Base-by-base conservation (phyloP, 2,888 invertebrate genomes). In the Laspeyria flexula region DNA sequence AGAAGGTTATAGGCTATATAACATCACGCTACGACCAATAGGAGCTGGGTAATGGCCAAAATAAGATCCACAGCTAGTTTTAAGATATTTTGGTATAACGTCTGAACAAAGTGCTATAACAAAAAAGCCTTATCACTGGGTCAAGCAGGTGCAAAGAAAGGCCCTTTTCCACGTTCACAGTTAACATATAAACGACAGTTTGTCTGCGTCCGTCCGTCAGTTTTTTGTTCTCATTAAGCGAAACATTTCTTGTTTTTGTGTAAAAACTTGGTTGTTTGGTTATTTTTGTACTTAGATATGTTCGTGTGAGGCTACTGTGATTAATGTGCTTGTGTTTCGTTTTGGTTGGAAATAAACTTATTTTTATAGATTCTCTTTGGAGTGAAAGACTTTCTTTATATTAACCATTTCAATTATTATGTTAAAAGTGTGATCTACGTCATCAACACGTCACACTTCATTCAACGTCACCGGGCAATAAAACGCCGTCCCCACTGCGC, bases 181-280 rank as follows among this genome's bases (percentile, higher is more conserved):
- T 44, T 46, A 62, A 63, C 50, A 50, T 54, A 63, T 67, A 69
- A 68, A 70, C 55, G 33, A 47, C 65, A 58, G 62, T 78, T 72
- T 69, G 75, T 75, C 49, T 62, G 51, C 55, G 75, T 77, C 64
- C 40, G 60, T 66, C 63, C 42, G 64, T 65, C 72, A 54, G 45
- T 25, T 79, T 79, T 79, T 79, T 79, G 74, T 68, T 12, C 61
- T 73, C 77, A 78, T 79, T 80, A 79, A 71, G 43, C 31, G 49
- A 40, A 47, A 55, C 38, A 44, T 43, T 42, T 54, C 56, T 39
- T 40, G 25, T 37, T 49, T 33, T 49, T 44, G 33, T 38, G 40
- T 50, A 61, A 46, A 40, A 61, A 61, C 49, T 50, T 29, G 46
- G 46, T 62, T 49, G 41, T 37, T 33, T 4, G 10, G 16, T 12